A percentile compares a stretch with the other conserved stretches of the same genome.
Evolutionary conservation across 2,797 vertebrate genomes (phyloP).

Genomic region (Picus viridis): DNA sequence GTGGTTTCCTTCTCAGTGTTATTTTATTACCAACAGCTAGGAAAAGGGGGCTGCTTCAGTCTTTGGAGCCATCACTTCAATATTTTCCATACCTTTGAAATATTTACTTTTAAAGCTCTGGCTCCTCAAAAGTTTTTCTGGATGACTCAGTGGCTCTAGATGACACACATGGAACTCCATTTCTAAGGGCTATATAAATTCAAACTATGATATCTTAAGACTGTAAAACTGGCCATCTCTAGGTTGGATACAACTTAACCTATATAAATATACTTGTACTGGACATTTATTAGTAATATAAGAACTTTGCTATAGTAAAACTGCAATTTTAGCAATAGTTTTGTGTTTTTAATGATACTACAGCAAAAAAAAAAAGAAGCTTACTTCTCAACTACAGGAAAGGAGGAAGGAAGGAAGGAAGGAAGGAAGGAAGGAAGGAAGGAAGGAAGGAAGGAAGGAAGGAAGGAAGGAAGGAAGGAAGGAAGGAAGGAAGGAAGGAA

Average conservation of each 20-base stretch:
- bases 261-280: background rate
- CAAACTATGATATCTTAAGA: background rate
- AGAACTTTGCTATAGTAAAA: background rate
- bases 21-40: background rate
- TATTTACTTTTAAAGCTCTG: background rate
- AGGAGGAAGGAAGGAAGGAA: too few relatives aligned
- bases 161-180: fast-evolving
- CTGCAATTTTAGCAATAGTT: background rate
- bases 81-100: background rate
- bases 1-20: background rate
- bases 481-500: too few relatives aligned
- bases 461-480: too few relatives aligned
- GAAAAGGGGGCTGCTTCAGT: background rate
- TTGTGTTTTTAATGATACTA: background rate
- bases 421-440: too few relatives aligned
- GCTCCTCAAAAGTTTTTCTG: background rate
- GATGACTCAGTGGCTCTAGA: background rate
- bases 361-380: too few relatives aligned
- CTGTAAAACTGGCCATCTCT: background rate
- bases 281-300: background rate
- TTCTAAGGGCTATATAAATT: background rate
- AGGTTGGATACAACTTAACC: background rate
- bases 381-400: too few relatives aligned
- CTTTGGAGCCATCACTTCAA: background rate
- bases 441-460: too few relatives aligned